These are phyloP conservation scores for Lagodon rhomboides DNA, from an alignment of 2,797 vertebrate genomes.

Conservation along the genomic window DNA sequence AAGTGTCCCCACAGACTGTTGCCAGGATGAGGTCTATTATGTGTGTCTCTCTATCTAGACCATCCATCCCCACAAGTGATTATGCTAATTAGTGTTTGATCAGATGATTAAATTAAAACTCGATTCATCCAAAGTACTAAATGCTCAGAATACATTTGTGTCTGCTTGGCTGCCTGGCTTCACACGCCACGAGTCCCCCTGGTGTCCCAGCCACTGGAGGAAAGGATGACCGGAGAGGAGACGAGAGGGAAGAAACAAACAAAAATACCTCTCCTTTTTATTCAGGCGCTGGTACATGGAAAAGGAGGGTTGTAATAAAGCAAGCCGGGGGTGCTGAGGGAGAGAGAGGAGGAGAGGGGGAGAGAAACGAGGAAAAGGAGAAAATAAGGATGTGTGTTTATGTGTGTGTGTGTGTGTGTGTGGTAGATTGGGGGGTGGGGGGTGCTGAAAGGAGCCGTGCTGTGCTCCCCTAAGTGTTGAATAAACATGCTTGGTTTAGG, in stretches of 20 bases:
- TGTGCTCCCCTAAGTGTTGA: conserved; percentile 85
- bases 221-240: conserved; percentile 49
- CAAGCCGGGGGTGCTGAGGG: conserved; percentile 46
- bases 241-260: conserved; percentile 42
- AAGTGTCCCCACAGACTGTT: conserved; percentile 84
- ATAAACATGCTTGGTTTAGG: conserved; percentile 87
- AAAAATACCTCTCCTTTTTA: conserved; percentile 59
- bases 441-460: conserved; percentile 70
- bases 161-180: conserved; percentile 83
- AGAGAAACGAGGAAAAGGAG: conserved; percentile 63
- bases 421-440: conserved; percentile 20
- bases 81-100: conserved; percentile 96
- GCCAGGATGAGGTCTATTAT: conserved; percentile 87
- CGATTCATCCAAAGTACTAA: conserved; percentile 91
- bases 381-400: conserved; percentile 53
- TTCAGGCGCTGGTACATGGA: conserved; percentile 52
- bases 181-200: conserved; percentile 58
- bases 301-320: conserved; percentile 62
- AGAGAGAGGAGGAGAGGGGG: conserved; percentile 44
- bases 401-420: conserved; percentile 22
- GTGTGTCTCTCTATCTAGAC: conserved; percentile 79
- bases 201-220: conserved; percentile 68
- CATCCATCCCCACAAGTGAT: conserved; percentile 91
- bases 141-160: conserved; percentile 89
- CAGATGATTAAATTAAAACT: conserved; percentile 97